Conservation (phyloP, 1,140 invertebrate species). For the Monomorium pharaonis region DNA sequence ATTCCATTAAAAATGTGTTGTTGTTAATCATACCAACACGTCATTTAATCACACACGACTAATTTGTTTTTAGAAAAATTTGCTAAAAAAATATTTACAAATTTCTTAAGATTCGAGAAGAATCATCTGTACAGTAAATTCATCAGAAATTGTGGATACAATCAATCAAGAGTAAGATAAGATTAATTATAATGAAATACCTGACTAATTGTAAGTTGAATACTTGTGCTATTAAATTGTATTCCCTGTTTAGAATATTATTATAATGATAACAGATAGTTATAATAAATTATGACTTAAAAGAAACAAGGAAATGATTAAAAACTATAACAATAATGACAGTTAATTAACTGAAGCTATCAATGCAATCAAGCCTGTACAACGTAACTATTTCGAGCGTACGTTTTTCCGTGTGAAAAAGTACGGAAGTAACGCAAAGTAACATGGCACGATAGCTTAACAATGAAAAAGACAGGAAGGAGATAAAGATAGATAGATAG, state of each 20-base stretch:
- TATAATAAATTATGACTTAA: constrained; percentile 6
- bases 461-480: constrained; percentile 16
- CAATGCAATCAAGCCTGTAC: constrained; percentile 22
- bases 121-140: background rate
- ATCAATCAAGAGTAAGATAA: constrained; percentile 14
- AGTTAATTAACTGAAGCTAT: background rate
- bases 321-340: background rate
- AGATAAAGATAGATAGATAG: too few species aligned
- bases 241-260: background rate
- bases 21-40: background rate
- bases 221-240: background rate
- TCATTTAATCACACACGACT: background rate
- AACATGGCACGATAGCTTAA: constrained; percentile 75
- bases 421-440: constrained; percentile 55
- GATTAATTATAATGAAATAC: constrained; percentile 21
- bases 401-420: constrained; percentile 43
- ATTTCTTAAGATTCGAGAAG: background rate
- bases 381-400: background rate
- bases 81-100: background rate
- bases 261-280: background rate
- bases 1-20: background rate
- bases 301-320: background rate
- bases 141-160: background rate
- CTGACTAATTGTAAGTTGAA: background rate
- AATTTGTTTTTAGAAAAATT: background rate